A percentile compares a stretch with the other conserved stretches of the same genome.
phyloP scores from a whole-genome alignment of 2,797 vertebrate genomes.

The Molothrus aeneus region DNA sequence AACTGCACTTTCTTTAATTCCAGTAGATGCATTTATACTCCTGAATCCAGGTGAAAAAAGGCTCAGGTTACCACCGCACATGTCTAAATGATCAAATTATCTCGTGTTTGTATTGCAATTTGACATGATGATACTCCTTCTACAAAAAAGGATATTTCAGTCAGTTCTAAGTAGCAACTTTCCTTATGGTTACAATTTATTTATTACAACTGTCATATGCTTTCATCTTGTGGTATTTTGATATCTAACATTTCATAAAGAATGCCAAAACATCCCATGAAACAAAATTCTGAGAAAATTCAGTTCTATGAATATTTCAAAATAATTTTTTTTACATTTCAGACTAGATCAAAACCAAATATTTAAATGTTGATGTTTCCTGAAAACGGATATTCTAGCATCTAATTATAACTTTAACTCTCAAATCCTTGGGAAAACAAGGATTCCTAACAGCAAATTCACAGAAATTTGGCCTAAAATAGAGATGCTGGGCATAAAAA shows the following conservation, averaged over 20 bases:
- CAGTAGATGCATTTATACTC: not conserved
- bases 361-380: conserved; percentile 51
- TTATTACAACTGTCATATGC: conserved; percentile 44
- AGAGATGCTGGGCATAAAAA: not conserved
- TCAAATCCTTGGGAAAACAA: not conserved
- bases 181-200: not conserved
- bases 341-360: conserved; percentile 57
- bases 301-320: conserved; percentile 59
- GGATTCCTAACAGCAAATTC: not conserved
- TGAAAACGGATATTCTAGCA: not conserved
- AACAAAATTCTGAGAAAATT: conserved; percentile 63
- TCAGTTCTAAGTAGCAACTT: conserved; percentile 31
- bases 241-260: conserved; percentile 45
- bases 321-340: conserved; percentile 22
- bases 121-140: conserved; percentile 19
- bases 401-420: conserved; percentile 24
- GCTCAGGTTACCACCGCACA: not conserved
- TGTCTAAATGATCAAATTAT: conserved; percentile 51
- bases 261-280: conserved; percentile 46
- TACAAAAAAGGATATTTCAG: conserved; percentile 34
- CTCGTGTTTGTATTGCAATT: conserved; percentile 31
- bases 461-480: not conserved
- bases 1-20: not conserved
- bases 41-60: not conserved
- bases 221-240: conserved; percentile 55